A percentile compares a stretch with the other conserved stretches of the same genome.
Evolutionary conservation across 2,113 vertebrate genomes (phyloP).

Genomic region (Rhizomys pruinosus): DNA sequence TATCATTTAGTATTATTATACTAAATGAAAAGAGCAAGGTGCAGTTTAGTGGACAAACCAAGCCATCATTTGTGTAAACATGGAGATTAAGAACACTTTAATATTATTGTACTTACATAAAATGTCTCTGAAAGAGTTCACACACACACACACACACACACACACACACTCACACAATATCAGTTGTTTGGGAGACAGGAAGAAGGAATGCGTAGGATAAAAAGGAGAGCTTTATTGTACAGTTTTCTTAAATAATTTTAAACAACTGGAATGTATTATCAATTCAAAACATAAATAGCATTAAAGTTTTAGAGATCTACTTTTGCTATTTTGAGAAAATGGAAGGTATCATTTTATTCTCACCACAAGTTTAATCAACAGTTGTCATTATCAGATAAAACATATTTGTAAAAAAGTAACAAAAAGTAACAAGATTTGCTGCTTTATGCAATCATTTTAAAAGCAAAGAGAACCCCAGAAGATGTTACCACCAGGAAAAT

Average conservation of each 20-base stretch:
- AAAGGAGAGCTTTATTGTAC: not conserved
- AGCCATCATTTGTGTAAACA: not conserved
- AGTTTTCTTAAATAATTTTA: not conserved
- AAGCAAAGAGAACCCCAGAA: slow-evolving; percentile 40
- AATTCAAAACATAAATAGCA: slow-evolving; percentile 2
- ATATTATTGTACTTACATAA: not conserved
- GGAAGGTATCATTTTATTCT: slow-evolving; percentile 35
- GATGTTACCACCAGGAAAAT: slow-evolving; percentile 34
- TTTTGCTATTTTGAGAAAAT: slow-evolving; percentile 50
- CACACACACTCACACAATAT: not conserved
- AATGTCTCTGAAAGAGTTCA: not conserved
- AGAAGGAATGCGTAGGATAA: too few relatives aligned
- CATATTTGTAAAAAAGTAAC: not conserved
- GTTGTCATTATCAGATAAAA: slow-evolving; percentile 38
- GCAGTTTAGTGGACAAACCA: not conserved
- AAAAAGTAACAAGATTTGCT: not conserved
- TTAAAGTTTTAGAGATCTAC: slow-evolving; percentile 1
- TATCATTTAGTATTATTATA: too few relatives aligned
- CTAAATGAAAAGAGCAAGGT: not conserved
- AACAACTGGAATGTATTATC: not conserved
- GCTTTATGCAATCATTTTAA: slow-evolving; percentile 43
- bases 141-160: not conserved
- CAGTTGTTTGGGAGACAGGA: not conserved
- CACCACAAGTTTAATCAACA: slow-evolving; percentile 36
- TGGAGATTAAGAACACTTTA: not conserved